These are phyloP conservation scores for Paraescarpia echinospica DNA, from an alignment of 1,140 invertebrate species.

Conservation along the genomic window DNA sequence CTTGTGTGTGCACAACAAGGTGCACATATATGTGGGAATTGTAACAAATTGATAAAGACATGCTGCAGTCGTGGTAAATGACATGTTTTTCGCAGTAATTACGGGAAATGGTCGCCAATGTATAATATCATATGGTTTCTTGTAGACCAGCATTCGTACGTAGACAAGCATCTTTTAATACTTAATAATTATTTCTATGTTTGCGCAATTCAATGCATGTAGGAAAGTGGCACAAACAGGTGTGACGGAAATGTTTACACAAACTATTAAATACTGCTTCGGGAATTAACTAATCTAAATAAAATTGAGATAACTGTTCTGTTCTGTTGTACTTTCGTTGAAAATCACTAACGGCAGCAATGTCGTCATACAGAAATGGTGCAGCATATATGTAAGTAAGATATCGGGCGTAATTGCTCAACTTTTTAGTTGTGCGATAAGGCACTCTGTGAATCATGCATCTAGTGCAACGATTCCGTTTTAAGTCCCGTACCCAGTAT, in stretches of 20 bases:
- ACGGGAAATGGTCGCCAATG: not conserved
- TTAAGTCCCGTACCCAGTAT: not conserved
- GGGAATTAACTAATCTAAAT: not conserved
- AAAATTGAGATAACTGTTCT: not conserved
- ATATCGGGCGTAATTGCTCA: not conserved
- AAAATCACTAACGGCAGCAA: not conserved
- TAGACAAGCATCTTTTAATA: not conserved
- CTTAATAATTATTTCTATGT: not conserved
- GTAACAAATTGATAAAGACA: not conserved
- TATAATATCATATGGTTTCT: not conserved
- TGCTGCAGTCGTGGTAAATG: not conserved
- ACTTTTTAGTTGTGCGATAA: not conserved
- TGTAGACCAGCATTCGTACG: not conserved
- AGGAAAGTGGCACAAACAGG: not conserved
- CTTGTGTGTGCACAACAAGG: not conserved
- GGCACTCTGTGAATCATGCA: not conserved
- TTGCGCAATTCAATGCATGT: not conserved
- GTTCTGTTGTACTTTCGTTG: not conserved
- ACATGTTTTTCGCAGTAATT: not conserved
- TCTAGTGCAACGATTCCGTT: not conserved
- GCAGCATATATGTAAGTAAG: too few species aligned
- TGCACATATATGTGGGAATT: not conserved
- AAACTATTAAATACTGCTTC: not conserved
- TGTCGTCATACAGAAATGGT: not conserved
- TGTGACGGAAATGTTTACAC: not conserved